phyloP scores from a whole-genome alignment of 35 echinoderm and acorn worm genomes.

The Apostichopus californicus region DNA sequence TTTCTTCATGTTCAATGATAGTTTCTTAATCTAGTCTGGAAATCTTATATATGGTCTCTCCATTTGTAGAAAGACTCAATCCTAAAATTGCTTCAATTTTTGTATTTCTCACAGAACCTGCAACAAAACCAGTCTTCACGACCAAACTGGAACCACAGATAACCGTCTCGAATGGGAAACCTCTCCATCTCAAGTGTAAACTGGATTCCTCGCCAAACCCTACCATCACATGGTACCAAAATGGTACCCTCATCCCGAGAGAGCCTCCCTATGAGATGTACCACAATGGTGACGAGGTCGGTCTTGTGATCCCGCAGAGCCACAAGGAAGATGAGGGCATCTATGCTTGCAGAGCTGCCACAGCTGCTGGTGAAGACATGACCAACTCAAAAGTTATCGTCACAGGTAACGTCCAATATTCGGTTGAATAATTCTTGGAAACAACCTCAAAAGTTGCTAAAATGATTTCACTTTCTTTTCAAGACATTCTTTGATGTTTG shows the following conservation, averaged over 20 bases:
- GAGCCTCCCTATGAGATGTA: conserved; percentile 71
- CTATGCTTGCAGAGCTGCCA: conserved; percentile 78
- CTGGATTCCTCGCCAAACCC: conserved; percentile 14
- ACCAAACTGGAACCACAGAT: conserved; percentile 48
- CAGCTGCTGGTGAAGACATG: conserved; percentile 70
- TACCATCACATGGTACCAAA: conserved; percentile 56
- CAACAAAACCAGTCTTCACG: conserved; percentile 50
- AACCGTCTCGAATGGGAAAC: conserved; percentile 15
- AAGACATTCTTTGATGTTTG: background rate
- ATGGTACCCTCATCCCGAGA: conserved; percentile 31
- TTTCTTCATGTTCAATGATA: too few relatives aligned
- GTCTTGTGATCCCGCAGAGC: conserved; percentile 71
- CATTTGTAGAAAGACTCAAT: too few relatives aligned
- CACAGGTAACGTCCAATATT: background rate
- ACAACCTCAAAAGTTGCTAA: too few relatives aligned
- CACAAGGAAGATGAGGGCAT: conserved; percentile 82
- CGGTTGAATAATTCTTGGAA: background rate
- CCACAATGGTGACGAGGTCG: conserved; percentile 61
- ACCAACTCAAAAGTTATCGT: background rate
- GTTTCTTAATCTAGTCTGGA: too few relatives aligned
- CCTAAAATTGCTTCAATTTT: too few relatives aligned
- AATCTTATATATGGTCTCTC: too few relatives aligned
- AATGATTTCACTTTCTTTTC: too few relatives aligned
- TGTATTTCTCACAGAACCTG: conserved; percentile 15
- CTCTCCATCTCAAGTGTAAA: conserved; percentile 36